Evolutionary conservation across 2,888 invertebrate genomes (phyloP).

Genomic region (Acronicta psi): DNA sequence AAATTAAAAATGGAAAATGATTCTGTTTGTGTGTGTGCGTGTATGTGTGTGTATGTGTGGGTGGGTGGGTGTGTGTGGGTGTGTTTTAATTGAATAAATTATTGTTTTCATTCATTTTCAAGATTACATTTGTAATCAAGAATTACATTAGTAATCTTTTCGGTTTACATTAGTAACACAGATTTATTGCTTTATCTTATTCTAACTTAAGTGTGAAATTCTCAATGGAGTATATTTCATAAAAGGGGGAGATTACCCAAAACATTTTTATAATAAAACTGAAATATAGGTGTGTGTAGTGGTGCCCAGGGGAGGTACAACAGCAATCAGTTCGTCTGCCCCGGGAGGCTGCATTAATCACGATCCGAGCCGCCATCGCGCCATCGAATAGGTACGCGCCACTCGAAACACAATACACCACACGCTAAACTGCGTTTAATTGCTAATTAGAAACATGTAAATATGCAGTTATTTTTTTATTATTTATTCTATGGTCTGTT

Average conservation of each 20-base stretch:
- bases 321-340: constrained; percentile 76
- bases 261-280: constrained; percentile 49
- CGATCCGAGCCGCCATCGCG: constrained; percentile 55
- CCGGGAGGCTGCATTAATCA: constrained; percentile 78
- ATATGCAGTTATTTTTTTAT: not conserved
- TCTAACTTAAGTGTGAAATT: not conserved
- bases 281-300: constrained; percentile 53
- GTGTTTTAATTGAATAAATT: too few relatives aligned
- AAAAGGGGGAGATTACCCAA: constrained; percentile 38
- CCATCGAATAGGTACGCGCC: constrained; percentile 40
- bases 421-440: constrained; percentile 54
- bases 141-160: too few relatives aligned
- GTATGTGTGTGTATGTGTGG: too few relatives aligned
- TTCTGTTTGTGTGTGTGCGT: too few relatives aligned
- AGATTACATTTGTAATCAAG: too few relatives aligned
- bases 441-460: constrained; percentile 44
- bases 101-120: too few relatives aligned
- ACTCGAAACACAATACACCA: constrained; percentile 42
- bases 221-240: constrained; percentile 9
- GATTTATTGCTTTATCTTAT: not conserved
- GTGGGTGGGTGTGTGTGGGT: too few relatives aligned
- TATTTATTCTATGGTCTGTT: too few relatives aligned
- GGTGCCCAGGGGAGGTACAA: constrained; percentile 62
- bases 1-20: too few relatives aligned
- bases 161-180: too few relatives aligned